phyloP scores from a whole-genome alignment of 2,797 vertebrate genomes.

The Pantherophis alleghaniensis region DNA sequence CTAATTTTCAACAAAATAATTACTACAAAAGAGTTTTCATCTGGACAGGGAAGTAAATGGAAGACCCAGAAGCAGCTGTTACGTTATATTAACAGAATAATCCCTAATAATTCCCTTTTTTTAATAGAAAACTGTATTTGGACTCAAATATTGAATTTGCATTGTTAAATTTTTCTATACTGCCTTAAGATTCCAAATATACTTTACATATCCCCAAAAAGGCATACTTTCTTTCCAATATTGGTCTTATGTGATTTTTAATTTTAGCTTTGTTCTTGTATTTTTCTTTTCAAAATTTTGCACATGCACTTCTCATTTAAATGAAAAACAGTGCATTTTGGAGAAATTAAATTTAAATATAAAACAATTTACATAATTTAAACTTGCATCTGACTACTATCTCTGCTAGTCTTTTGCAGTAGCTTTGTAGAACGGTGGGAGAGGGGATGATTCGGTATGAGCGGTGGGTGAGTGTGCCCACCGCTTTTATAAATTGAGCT shows the following conservation, averaged over 20 bases:
- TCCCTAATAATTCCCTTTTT: not conserved
- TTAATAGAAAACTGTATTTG: not conserved
- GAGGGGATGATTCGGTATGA: not conserved
- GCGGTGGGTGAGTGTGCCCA: rapidly evolving
- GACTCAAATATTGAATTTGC: not conserved
- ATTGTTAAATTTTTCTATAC: not conserved
- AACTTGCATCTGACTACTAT: not conserved
- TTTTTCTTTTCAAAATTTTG: not conserved
- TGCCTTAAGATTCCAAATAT: not conserved
- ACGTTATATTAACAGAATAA: not conserved
- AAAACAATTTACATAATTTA: not conserved
- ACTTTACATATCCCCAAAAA: not conserved
- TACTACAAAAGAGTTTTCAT: not conserved
- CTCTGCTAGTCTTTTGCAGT: not conserved
- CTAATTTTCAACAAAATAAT: not conserved
- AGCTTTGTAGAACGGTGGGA: too few relatives aligned
- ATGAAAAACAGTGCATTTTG: not conserved
- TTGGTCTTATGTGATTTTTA: not conserved
- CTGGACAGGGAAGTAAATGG: not conserved
- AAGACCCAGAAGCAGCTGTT: not conserved
- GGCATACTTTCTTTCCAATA: not conserved
- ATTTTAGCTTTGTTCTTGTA: not conserved
- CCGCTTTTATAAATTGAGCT: not conserved
- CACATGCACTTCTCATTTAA: not conserved
- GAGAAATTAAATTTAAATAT: not conserved